Percentiles rank a stretch among this genome's conserved stretches.
Evolutionary conservation across 2,797 vertebrate genomes (phyloP).

Genomic region (Okamejei kenojei): DNA sequence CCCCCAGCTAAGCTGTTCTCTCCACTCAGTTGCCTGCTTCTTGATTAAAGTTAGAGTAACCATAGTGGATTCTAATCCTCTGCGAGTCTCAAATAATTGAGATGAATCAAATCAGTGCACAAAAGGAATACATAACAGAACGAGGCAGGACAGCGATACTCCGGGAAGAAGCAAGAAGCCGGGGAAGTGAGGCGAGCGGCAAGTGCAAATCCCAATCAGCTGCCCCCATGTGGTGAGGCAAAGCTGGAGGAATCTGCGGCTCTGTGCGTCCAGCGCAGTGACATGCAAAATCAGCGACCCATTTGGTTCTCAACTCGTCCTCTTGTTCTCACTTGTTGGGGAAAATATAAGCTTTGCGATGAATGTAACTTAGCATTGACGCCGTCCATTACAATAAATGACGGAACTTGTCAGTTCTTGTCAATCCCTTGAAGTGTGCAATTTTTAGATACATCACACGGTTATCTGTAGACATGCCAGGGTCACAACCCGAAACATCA

Average conservation of each 20-base stretch:
- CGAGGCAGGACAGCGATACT: background rate
- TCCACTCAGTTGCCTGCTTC: background rate
- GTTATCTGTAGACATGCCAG: background rate
- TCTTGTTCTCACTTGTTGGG: background rate
- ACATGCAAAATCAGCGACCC: background rate
- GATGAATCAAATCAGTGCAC: background rate
- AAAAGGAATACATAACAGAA: background rate
- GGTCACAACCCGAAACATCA: too few species aligned
- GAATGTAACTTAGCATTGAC: background rate
- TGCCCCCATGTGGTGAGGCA: constrained; percentile 35
- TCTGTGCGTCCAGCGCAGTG: background rate
- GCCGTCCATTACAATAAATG: background rate
- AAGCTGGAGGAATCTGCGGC: constrained; percentile 2
- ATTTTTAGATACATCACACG: background rate
- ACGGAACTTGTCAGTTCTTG: background rate
- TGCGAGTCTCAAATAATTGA: constrained; percentile 9
- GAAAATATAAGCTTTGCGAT: background rate
- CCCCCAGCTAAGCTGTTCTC: background rate
- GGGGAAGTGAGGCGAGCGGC: background rate
- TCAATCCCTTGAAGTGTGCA: background rate
- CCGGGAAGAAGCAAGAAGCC: constrained; percentile 5
- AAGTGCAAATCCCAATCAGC: constrained; percentile 16
- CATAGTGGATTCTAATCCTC: constrained; percentile 21
- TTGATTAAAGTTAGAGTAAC: background rate
- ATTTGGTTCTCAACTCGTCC: background rate